These are phyloP conservation scores for Caenorhabditis inopinata DNA, from an alignment of 1,140 invertebrate genomes.

Conservation along the genomic window DNA sequence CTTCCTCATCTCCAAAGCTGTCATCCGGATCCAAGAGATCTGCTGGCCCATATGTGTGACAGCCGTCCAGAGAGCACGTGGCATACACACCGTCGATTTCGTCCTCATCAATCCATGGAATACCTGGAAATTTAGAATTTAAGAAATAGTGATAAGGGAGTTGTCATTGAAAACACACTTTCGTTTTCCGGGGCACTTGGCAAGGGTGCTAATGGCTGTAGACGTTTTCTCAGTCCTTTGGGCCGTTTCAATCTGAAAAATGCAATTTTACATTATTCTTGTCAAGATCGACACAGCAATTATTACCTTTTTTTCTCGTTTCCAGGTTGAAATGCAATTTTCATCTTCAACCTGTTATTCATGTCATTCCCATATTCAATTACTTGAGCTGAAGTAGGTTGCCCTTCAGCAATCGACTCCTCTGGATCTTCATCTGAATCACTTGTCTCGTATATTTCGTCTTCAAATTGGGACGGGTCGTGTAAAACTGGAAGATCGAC, in stretches of 20 bases:
- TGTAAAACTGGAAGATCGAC: slow-evolving; percentile 21
- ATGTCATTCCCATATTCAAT: not conserved
- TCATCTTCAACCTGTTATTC: not conserved
- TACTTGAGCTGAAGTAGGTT: slow-evolving; percentile 7
- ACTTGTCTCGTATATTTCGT: not conserved
- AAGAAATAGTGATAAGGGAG: not conserved
- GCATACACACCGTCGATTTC: slow-evolving; percentile 42
- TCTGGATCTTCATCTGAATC: not conserved
- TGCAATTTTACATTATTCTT: not conserved
- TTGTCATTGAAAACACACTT: not conserved
- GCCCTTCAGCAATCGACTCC: slow-evolving; percentile 36
- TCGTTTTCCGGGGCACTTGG: not conserved
- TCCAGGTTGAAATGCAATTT: not conserved
- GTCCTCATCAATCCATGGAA: slow-evolving; percentile 43
- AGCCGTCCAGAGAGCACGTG: slow-evolving; percentile 26
- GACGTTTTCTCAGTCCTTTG: not conserved
- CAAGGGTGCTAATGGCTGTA: not conserved
- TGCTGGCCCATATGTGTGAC: slow-evolving; percentile 30
- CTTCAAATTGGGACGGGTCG: slow-evolving; percentile 8
- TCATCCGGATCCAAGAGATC: slow-evolving; percentile 53
- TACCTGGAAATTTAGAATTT: slow-evolving; percentile 26
- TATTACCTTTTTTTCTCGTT: not conserved
- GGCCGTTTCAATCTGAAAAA: not conserved
- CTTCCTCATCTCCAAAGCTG: slow-evolving; percentile 35
- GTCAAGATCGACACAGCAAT: not conserved